Evolutionary conservation across 2,797 vertebrate species (phyloP), one percentile per base, ranked within the genome.

Genomic region (Morus bassanus): DNA sequence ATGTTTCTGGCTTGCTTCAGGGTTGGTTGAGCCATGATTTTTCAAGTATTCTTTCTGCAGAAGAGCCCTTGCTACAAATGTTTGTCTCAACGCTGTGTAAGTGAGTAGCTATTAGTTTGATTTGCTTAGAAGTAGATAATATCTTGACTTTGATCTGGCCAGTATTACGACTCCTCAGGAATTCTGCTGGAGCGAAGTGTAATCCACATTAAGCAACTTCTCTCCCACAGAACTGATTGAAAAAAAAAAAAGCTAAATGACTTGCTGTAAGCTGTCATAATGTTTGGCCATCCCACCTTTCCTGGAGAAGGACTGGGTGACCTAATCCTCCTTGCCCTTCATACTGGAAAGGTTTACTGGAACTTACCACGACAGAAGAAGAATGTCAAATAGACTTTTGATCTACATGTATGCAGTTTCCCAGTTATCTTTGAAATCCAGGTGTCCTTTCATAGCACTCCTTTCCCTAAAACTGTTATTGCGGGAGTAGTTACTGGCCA

Each of bases 251-350:
- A 18, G 59, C 39, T 24, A 39, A 80, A 15, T 72, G 61, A 46
- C 75, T 93, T 94, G 93, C 78, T 88, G 72, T 89, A 92, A 94
- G 43, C 45, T 75, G 76, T 65, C 45, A 4, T 50, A 33, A 72
- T 65, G 57, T 95, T 93, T 92, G 94, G 69, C 89, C 64, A 77
- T 85, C 84, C 93, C 84, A 87, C 93, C 92, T 96, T 96, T 81
- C 89, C 89, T 96, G 93, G 79, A 89, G 88, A 73, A 88, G 82
- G 78, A 60, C 84, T 54, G 61, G 15, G 54, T 96, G 91, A 96
- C 92, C 85, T 97, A 95, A 96, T 93, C 90, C n/a, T 92, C 30
- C 45, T 89, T 76, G 76, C 56, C 30, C 83, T 89, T 94, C 67
- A n/a, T 16, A 50, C 67, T 88, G 60, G 48, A 87, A 63, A 89